phyloP scores from a whole-genome alignment of 2,113 vertebrate genomes.

The Camelus dromedarius region DNA sequence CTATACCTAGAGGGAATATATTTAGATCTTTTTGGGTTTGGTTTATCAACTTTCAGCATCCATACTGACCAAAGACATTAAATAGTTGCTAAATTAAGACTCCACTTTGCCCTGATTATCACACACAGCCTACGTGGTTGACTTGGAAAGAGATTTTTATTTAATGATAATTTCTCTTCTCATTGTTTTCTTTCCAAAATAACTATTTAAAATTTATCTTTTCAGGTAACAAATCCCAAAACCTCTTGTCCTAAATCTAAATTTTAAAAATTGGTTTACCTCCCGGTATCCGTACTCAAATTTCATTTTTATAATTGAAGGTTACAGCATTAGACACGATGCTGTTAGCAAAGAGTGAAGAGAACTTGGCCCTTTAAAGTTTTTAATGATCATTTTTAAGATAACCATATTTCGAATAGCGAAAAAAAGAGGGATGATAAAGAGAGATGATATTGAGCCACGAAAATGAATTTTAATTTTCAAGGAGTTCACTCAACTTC shows the following conservation, averaged over 20 bases:
- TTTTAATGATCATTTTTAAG: not conserved
- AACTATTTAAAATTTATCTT: not conserved
- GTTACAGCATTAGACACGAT: not conserved
- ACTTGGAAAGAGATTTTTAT: conserved; percentile 40
- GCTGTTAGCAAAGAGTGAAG: not conserved
- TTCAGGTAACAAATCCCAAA: not conserved
- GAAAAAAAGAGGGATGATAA: not conserved
- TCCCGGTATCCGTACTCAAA: not conserved
- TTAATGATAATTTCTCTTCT: not conserved
- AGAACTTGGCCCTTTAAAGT: not conserved
- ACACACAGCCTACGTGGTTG: not conserved
- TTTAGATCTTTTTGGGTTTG: not conserved
- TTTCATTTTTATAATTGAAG: not conserved
- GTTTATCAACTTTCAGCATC: not conserved
- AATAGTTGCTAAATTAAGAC: not conserved
- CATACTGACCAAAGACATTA: not conserved
- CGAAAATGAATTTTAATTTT: not conserved
- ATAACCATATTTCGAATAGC: not conserved
- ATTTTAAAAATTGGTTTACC: not conserved
- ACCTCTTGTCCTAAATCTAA: not conserved
- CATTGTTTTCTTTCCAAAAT: conserved; percentile 8
- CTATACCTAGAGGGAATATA: conserved; percentile 24
- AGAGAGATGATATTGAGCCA: not conserved
- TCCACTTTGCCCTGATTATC: not conserved
- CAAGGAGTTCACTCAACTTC: not conserved